Base-by-base conservation (phyloP, 2,888 invertebrate genomes). In the Scaptomyza reducta region DNA sequence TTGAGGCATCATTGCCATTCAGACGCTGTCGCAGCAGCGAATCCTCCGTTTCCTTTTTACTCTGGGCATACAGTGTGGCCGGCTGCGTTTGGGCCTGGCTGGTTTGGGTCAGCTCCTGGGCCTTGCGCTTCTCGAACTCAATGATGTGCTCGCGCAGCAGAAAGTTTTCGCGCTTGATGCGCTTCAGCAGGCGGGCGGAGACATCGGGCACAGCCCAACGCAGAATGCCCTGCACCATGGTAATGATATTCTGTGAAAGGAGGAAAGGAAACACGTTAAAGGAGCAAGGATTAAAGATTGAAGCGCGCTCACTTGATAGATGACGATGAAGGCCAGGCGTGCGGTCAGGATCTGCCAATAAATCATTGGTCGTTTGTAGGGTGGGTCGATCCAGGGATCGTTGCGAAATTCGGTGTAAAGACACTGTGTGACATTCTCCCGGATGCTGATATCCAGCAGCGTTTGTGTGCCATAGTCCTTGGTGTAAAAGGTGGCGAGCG, bases 151-250 rank as follows among this genome's bases (percentile, higher is more conserved):
- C 95, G 83, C 95, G 95, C 11, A 95, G 94, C 72, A 95, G 92
- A 89, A 95, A 95, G 11, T 94, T 94, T 89, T 96, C 96, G 25
- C 95, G 93, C 71, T 95, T 94, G 31, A 96, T 95, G 83, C 94
- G 94, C 79, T 96, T 95, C 57, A 94, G 93, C 56, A 97, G 92
- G 87, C 94, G 94, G 35, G 93, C 93, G 0, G 96, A 95, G 41
- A 95, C 93, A 89, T 96, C 96, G 0, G 97, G 96, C 74, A 97
- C 95, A 18, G 95, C 91, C 95, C 95, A 96, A 59, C 95, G 94
- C 4, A 96, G 93, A 9, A 94, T 90, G 77, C 95, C 94, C 72
- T 96, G 95, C 51, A 96, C 92, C 61, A 96, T 92, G 42, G 95
- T 93, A 33, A 97, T 96, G 13, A 96, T 91, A 91, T 97, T 96